These are phyloP conservation scores for Procambarus virginalis DNA, from an alignment of 1,140 invertebrate species.

Conservation along the genomic window DNA sequence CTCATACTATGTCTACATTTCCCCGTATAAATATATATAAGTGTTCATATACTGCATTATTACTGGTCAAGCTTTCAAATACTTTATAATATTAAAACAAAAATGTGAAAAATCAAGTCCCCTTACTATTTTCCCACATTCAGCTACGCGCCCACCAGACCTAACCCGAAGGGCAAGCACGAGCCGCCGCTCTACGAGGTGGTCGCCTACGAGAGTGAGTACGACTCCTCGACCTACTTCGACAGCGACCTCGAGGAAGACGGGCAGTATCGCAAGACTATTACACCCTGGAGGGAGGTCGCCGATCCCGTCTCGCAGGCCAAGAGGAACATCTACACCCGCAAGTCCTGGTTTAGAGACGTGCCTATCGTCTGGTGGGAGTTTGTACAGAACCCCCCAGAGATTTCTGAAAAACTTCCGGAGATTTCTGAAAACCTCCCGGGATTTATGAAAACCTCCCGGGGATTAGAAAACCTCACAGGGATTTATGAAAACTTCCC, in stretches of 20 bases:
- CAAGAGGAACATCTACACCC: constrained; percentile 43
- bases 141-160: constrained; percentile 24
- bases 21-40: no score
- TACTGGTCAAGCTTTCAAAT: no score
- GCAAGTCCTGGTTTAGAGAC: constrained; percentile 46
- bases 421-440: background rate
- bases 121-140: no score
- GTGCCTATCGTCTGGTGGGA: constrained; percentile 52
- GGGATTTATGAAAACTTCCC: no score
- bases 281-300: constrained; percentile 19
- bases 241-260: constrained; percentile 44
- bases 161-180: background rate
- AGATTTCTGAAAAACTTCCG: background rate
- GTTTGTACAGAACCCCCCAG: background rate
- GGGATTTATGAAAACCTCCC: no score
- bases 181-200: background rate
- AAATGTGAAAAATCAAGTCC: no score
- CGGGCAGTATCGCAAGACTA: constrained; percentile 25
- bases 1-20: no score
- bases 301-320: constrained; percentile 1
- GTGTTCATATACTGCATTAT: no score
- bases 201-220: constrained; percentile 40
- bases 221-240: constrained; percentile 36
- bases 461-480: no score
- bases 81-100: no score